Percentiles rank a stretch among this genome's conserved stretches.
phyloP scores from a whole-genome alignment of 2,888 invertebrate species.

The Pollenia amentaria region DNA sequence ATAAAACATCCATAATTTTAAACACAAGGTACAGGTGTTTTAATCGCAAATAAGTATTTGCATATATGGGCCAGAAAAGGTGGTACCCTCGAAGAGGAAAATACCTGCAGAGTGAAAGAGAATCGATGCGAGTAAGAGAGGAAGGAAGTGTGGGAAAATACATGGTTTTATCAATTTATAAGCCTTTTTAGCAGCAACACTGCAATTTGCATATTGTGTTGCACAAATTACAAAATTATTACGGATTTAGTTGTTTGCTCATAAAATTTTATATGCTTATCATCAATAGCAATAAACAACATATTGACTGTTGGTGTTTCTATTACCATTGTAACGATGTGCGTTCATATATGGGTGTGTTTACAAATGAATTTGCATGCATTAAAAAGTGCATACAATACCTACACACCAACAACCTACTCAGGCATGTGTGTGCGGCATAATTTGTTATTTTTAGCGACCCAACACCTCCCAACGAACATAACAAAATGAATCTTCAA shows the following conservation, averaged over 20 bases:
- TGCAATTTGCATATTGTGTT: constrained; percentile 64
- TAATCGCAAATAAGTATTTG: constrained; percentile 65
- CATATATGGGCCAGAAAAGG: constrained; percentile 52
- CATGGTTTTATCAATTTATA: constrained; percentile 38
- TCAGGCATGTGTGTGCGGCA: background rate
- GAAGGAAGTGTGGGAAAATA: background rate
- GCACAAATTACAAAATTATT: constrained; percentile 70
- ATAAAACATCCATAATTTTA: constrained; percentile 55
- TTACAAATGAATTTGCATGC: background rate
- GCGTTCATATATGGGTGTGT: background rate
- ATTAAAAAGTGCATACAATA: background rate
- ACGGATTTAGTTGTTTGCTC: constrained; percentile 71
- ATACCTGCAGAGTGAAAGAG: background rate
- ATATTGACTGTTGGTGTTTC: constrained; percentile 58
- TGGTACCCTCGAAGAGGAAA: background rate
- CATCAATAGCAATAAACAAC: constrained; percentile 68
- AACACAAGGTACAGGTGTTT: constrained; percentile 61
- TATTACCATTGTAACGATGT: background rate
- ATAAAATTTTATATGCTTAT: constrained; percentile 71
- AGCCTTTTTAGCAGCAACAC: constrained; percentile 37
- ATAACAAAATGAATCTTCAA: no score
- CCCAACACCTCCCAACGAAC: no score
- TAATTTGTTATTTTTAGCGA: no score
- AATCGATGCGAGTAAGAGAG: background rate
- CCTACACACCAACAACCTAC: no score